These are phyloP conservation scores for Craniophora ligustri DNA, from an alignment of 2,888 invertebrate species.

Conservation along the genomic window DNA sequence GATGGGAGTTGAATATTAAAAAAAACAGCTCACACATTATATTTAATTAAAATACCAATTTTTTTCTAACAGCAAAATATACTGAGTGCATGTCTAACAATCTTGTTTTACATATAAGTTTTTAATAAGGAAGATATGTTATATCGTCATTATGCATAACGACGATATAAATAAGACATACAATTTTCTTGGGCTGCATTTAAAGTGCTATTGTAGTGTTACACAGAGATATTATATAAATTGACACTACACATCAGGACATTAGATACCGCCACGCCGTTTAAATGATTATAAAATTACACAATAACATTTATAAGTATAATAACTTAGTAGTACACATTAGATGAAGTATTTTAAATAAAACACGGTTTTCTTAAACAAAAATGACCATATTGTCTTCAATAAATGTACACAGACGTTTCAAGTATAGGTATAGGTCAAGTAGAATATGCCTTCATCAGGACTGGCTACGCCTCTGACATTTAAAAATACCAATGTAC, in stretches of 20 bases:
- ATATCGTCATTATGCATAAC: too few species aligned
- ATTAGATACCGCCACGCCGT: slow-evolving; percentile 2
- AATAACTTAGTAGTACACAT: slow-evolving; percentile 38
- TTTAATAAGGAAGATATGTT: too few species aligned
- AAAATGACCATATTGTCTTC: slow-evolving; percentile 67
- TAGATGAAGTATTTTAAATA: too few species aligned
- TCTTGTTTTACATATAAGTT: too few species aligned
- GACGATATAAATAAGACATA: slow-evolving; percentile 52
- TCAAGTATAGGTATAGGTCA: slow-evolving; percentile 33
- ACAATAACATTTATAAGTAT: too few species aligned
- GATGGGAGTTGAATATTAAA: neutral
- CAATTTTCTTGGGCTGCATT: slow-evolving; percentile 31
- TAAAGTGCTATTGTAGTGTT: too few species aligned
- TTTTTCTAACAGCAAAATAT: slow-evolving; percentile 2
- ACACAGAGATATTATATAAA: too few species aligned
- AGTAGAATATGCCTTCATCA: slow-evolving; percentile 35
- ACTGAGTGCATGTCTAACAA: slow-evolving; percentile 41
- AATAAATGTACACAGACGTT: slow-evolving; percentile 50
- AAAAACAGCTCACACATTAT: neutral
- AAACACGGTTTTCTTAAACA: too few species aligned
- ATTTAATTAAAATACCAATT: neutral
- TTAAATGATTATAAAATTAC: slow-evolving; percentile 17
- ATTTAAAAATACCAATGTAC: too few species aligned
- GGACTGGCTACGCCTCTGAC: slow-evolving; percentile 44
- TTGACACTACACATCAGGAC: too few species aligned